Evolutionary conservation across 2,888 invertebrate species (phyloP), one percentile per base, ranked within the genome.

Genomic region (Nasonovia ribisnigri): DNA sequence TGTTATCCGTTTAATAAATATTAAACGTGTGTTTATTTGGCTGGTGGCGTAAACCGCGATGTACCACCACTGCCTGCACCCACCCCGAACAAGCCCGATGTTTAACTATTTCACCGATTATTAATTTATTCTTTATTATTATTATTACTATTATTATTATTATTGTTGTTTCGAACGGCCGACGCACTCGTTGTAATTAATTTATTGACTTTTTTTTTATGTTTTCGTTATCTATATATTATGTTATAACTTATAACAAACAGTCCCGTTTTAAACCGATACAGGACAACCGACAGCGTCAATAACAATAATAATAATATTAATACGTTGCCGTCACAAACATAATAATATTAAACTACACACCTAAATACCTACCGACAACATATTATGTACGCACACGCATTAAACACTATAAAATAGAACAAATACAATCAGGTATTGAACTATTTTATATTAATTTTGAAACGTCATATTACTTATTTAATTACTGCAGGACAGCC

Each of bases 21-120:
- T 84, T 29, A 54, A 88, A 67, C 89, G 43, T 26, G 60, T 90
- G 43, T 90, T 90, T 90, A 67, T 90, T 67, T 20, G 24, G 60
- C n/a, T 11, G 60, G 36, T 42, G 51, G 88, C 6, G 54, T 36
- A 46, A 60, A 46, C 46, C 60, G 24, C 20, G 77, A 13, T n/a
- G 51, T 46, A 60, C n/a, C n/a, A 77, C 77, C 77, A 36, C 36
- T 77, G 6, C 36, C 16, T 10, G 46, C 46, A 26, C 77, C 36
- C 77, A 8, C 36, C 8, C 77, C n/a, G 8, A 77, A 77, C 36
- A 20, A 77, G 36, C 36, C 36, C 36, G 8, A 16, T n/a, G 54
- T 91, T 91, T 84, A 86, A 29, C 86, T 91, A 91, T 86, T 91
- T 60, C 86, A 46, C 86, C 86, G 86, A 91, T 91, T 91, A 91